Percentiles rank a stretch among this genome's conserved stretches.
These are phyloP conservation scores for Mactra quadrangularis DNA, from an alignment of 1,140 invertebrate genomes.

Conservation along the genomic window DNA sequence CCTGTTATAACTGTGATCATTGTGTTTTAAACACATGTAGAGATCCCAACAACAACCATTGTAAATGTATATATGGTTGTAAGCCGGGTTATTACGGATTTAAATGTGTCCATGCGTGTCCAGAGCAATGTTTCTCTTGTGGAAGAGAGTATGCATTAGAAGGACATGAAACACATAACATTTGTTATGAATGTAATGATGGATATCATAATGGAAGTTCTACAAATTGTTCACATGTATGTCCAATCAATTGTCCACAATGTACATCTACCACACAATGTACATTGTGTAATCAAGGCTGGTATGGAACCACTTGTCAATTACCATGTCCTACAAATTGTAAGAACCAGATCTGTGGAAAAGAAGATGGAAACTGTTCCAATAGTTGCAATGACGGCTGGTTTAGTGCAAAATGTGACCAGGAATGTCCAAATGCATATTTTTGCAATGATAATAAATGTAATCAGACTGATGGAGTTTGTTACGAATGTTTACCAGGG, in stretches of 20 bases:
- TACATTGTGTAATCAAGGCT: not conserved
- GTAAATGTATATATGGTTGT: not conserved
- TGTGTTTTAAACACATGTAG: not conserved
- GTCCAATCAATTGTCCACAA: not conserved
- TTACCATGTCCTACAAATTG: not conserved
- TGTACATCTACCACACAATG: not conserved
- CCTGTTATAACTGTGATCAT: not conserved
- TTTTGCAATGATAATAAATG: not conserved
- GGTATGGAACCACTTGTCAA: not conserved
- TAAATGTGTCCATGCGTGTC: not conserved
- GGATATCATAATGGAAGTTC: not conserved
- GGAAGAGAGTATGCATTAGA: too few species aligned
- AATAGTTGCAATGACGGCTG: not conserved
- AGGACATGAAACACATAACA: not conserved
- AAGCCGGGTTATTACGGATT: not conserved
- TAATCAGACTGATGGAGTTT: not conserved
- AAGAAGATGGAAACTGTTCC: not conserved
- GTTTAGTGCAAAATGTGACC: not conserved
- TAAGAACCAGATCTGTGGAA: not conserved
- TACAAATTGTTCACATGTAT: not conserved
- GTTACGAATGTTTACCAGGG: not conserved
- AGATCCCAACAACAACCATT: not conserved
- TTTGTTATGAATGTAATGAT: not conserved
- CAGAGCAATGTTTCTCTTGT: not conserved
- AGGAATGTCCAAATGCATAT: not conserved